Conservation (phyloP, 2,113 vertebrate species). For the Odobenus rosmarus region DNA sequence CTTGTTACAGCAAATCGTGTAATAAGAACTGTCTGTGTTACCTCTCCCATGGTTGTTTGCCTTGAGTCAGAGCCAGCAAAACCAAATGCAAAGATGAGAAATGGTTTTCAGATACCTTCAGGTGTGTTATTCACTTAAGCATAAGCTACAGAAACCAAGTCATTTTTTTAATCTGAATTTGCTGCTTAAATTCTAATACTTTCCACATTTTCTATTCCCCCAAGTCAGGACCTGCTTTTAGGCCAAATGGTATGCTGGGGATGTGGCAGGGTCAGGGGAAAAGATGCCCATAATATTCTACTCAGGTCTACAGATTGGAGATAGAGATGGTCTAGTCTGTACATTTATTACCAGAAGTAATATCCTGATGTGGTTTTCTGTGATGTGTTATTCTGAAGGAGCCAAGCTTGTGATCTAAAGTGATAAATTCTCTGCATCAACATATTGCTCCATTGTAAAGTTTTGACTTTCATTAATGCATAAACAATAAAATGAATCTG, state of each 20-base stretch:
- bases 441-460: background rate
- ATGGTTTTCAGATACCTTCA: constrained; percentile 14
- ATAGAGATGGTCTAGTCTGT: background rate
- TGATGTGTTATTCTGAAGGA: constrained; percentile 34
- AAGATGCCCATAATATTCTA: background rate
- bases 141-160: background rate
- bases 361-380: constrained; percentile 53
- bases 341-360: constrained; percentile 24
- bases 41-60: background rate
- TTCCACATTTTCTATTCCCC: background rate
- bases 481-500: background rate
- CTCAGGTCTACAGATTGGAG: background rate
- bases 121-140: constrained; percentile 13
- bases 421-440: constrained; percentile 30
- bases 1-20: background rate
- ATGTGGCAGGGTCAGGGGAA: accelerated
- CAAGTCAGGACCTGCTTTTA: background rate
- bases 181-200: background rate
- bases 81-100: background rate
- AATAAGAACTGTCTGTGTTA: background rate
- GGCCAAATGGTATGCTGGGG: background rate
- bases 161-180: constrained; percentile 5
- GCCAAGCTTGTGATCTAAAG: background rate
- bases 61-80: constrained; percentile 19
- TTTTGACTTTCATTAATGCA: background rate